Conservation (phyloP, 2,888 invertebrate species). For the Caenorhabditis plicata region DNA sequence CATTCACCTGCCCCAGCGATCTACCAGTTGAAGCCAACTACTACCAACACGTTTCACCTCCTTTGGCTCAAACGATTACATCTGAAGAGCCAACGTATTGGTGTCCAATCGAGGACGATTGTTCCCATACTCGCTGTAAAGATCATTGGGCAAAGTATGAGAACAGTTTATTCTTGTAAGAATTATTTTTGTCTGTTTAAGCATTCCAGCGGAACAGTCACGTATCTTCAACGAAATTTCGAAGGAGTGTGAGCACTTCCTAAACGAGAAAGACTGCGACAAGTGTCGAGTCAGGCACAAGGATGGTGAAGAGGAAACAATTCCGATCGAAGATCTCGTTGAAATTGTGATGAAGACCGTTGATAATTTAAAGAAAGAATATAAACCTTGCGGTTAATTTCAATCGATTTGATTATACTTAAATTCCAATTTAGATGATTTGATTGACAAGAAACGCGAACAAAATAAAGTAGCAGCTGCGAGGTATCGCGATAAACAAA, state of each 20-base stretch:
- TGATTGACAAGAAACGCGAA: slow-evolving; percentile 27
- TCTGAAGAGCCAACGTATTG: slow-evolving; percentile 1
- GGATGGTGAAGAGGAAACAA: slow-evolving; percentile 23
- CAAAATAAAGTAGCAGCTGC: slow-evolving; percentile 42
- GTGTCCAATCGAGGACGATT: slow-evolving; percentile 17
- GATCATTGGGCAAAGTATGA: too few relatives aligned
- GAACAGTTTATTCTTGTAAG: too few relatives aligned
- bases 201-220: slow-evolving; percentile 22
- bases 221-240: slow-evolving; percentile 37
- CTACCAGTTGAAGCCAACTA: slow-evolving; percentile 22
- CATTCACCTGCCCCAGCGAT: slow-evolving; percentile 23
- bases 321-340: slow-evolving; percentile 34
- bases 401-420: not conserved
- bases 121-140: slow-evolving; percentile 12
- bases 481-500: slow-evolving; percentile 37
- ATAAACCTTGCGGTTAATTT: too few relatives aligned
- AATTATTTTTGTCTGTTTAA: too few relatives aligned
- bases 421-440: not conserved
- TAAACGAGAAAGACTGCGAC: slow-evolving; percentile 25
- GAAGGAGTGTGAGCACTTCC: slow-evolving; percentile 41
- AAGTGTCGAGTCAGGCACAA: slow-evolving; percentile 30
- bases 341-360: slow-evolving; percentile 35
- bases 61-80: not conserved
- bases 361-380: slow-evolving; percentile 22
- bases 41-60: not conserved